These are phyloP conservation scores for Beris chalybata DNA, from an alignment of 2,888 invertebrate species.

Conservation along the genomic window DNA sequence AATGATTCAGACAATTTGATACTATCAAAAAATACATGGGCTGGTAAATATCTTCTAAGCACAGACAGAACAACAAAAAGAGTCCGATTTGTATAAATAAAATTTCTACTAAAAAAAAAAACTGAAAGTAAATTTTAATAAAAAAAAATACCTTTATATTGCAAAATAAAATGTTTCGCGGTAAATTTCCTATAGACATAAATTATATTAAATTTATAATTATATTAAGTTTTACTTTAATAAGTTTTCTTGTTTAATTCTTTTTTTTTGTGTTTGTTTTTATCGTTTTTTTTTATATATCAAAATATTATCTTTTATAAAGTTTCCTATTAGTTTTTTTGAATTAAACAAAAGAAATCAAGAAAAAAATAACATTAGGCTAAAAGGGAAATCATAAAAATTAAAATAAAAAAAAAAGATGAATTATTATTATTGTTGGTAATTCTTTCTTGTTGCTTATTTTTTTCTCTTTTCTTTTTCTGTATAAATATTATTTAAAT, in stretches of 20 bases:
- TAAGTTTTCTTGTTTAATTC: constrained; percentile 3
- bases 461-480: not conserved
- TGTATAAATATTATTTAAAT: constrained; percentile 4
- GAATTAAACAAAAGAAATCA: constrained; percentile 4
- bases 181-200: no score
- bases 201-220: no score
- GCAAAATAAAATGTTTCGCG: no score
- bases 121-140: no score
- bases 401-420: constrained; percentile 23
- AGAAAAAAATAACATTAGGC: constrained; percentile 1
- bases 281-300: constrained; percentile 4
- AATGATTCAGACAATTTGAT: no score
- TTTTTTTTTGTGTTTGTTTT: no score
- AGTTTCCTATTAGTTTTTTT: not conserved
- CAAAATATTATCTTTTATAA: not conserved
- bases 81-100: no score
- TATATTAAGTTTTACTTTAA: constrained; percentile 7
- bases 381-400: not conserved
- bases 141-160: no score
- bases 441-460: constrained; percentile 1
- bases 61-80: no score
- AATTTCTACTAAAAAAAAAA: no score
- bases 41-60: no score
- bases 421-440: constrained; percentile 8
- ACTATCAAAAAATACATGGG: no score